Evolutionary conservation across 1,140 invertebrate species (phyloP), one percentile per base, ranked within the genome.

Genomic region (Metaphire vulgaris): DNA sequence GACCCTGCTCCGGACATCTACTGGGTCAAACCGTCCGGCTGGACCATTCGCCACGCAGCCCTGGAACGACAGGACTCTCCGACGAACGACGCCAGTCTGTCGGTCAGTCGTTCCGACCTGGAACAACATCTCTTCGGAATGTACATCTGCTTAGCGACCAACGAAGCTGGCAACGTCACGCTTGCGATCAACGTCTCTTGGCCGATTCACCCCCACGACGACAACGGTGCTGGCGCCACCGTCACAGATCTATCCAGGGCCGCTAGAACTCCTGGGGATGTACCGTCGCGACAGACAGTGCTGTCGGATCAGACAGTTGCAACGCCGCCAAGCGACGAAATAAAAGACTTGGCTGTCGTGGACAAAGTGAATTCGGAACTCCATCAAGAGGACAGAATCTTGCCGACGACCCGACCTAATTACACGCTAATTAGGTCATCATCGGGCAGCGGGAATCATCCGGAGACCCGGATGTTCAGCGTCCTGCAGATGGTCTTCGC

Each of bases 141-240:
- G 72, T 85, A 83, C 74, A 80, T 81, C 74, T 85, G 84, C 75
- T 77, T 85, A 31, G 84, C 84, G 14, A 83, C 81, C 73, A 85
- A 85, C 73, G 81, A 81, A 0, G 84, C 83, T 0, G 84, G 84
- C 1, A 84, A 85, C 69, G 83, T 84, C 2, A 85, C 83, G 12
- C 81, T 85, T 56, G 82, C 82, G 0, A 76, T 85, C 14, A 83
- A 83, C 73, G 82, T 85, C 32, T 80, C 80, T 16, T 85, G 83
- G 83, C 84, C 84, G 16, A 26, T 32, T 1, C 28, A 32, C 41
- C 41, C 41, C 41, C 6, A 12, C 6, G 41, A 56, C 41, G 41
- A 56, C 6, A 56, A 6, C 6, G 6, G 6, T 21, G 6, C 41
- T 21, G 41, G 6, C 41, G 21, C 41, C 6, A 12, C 41, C 41